A percentile compares a stretch with the other conserved stretches of the same genome.
Conservation (phyloP, 1,140 invertebrate species). For the Contarinia nasturtii region DNA sequence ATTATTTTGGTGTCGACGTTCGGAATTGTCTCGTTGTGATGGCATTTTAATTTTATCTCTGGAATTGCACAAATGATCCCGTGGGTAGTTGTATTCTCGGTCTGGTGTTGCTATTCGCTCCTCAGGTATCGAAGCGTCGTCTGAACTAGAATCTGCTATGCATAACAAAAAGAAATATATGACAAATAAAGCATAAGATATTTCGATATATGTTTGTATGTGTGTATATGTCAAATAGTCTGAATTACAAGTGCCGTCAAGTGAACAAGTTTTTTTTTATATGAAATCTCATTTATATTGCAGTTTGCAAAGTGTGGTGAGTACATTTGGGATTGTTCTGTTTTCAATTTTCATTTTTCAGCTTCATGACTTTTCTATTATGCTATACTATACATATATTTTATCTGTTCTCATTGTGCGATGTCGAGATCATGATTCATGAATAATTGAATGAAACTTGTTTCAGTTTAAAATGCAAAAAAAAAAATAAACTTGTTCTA, state of each 20-base stretch:
- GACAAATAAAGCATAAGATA: too few relatives aligned
- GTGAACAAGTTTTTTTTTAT: background rate
- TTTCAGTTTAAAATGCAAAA: background rate
- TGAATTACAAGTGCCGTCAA: too few relatives aligned
- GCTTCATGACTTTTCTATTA: background rate
- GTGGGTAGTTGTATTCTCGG: conserved; percentile 24
- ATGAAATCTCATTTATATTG: conserved; percentile 1
- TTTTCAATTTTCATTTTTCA: too few relatives aligned
- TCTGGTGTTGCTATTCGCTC: conserved; percentile 19
- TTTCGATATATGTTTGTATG: too few relatives aligned
- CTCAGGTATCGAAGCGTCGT: conserved; percentile 23
- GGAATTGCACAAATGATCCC: conserved; percentile 20
- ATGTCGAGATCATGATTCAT: background rate
- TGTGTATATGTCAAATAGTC: too few relatives aligned
- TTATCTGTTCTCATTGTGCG: background rate
- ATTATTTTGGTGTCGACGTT: conserved; percentile 11
- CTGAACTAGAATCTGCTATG: conserved; percentile 16
- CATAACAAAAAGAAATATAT: too few relatives aligned
- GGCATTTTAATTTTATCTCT: conserved; percentile 20
- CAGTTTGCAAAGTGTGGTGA: background rate
- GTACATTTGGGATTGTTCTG: background rate
- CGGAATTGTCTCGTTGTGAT: conserved; percentile 20
- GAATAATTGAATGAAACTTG: background rate
- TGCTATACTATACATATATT: background rate
- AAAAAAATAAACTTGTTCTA: background rate